Base-by-base conservation (phyloP, 2,888 invertebrate genomes). In the Campaea margaritaria region DNA sequence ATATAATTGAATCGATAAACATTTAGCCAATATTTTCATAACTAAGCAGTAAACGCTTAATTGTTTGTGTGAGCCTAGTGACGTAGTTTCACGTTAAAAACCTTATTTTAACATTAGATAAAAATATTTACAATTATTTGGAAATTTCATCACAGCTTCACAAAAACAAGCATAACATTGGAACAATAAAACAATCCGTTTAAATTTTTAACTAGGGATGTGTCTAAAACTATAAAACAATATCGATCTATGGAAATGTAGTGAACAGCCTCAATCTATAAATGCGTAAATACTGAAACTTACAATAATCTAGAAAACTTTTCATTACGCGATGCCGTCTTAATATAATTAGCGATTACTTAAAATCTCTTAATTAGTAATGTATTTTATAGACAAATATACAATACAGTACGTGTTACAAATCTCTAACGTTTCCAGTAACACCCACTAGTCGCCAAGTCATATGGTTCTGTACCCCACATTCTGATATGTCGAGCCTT, bases 111-210 rank as follows among this genome's bases (percentile, higher is more conserved):
- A 89, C 86, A 85, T 85, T 89, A 85, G 85, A 63, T 64, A 87
- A 88, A 86, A 85, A 85, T 90, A 91, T 91, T 85, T 91, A 92
- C 91, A 91, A 84, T 91, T 69, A 90, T 92, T 92, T 92, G 92
- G 92, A 82, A 86, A 87, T 84, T 82, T 90, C 89, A 92, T 92
- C 92, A 92, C 92, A 92, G 92, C 91, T 85, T 89, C 90, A 91
- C 91, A 85, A 91, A 79, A 91, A 91, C 87, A 91, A 91, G 89
- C 89, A 84, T 87, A 91, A 91, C 87, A 86, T 83, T 79, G 77
- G 75, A 83, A 87, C 73, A 91, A 91, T 88, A 90, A 88, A 91
- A 90, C 86, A 84, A 83, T 83, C 75, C 73, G 74, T 76, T 73
- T 73, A 48, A 64, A 51, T 66, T 75, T 78, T 78, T 72, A 79